Percentiles rank a stretch among this genome's conserved stretches.
phyloP scores from a whole-genome alignment of 2,888 invertebrate genomes.

The Brachynemurus nebulosus region DNA sequence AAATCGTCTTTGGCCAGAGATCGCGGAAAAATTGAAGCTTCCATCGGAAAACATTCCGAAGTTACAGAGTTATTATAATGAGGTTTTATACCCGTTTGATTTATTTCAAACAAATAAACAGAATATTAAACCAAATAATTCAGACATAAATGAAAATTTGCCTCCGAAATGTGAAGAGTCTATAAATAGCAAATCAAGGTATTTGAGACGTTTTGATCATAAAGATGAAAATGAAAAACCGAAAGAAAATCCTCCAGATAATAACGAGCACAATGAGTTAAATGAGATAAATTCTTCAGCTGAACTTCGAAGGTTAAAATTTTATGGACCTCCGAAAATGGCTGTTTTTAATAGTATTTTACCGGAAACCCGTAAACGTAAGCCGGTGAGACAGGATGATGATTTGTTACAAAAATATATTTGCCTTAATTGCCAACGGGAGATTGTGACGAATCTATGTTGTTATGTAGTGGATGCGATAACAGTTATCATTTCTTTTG shows the following conservation, averaged over 20 bases:
- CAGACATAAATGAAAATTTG: background rate
- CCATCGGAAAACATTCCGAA: constrained; percentile 34
- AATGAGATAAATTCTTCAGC: constrained; percentile 21
- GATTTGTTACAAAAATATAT: constrained; percentile 35
- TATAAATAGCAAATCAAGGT: too few species aligned
- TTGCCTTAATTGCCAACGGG: constrained; percentile 53
- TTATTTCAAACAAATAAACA: constrained; percentile 39
- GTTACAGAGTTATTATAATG: constrained; percentile 50
- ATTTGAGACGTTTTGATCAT: too few species aligned
- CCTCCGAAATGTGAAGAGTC: too few species aligned
- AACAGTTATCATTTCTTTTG: constrained; percentile 64
- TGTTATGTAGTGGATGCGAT: constrained; percentile 59
- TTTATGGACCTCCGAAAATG: constrained; percentile 59
- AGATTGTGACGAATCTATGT: constrained; percentile 48
- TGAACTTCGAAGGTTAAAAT: constrained; percentile 48
- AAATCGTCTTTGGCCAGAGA: too few species aligned
- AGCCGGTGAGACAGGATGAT: constrained; percentile 35
- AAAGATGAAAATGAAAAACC: constrained; percentile 26
- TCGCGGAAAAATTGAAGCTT: constrained; percentile 41
- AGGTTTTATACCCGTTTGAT: constrained; percentile 52
- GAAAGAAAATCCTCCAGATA: too few species aligned
- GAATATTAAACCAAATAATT: background rate
- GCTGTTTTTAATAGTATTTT: constrained; percentile 36
- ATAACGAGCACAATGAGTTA: too few species aligned
- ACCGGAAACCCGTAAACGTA: constrained; percentile 38